Evolutionary conservation across 2,888 invertebrate genomes (phyloP), one percentile per base, ranked within the genome.

Genomic region (Temnothorax rugatulus): DNA sequence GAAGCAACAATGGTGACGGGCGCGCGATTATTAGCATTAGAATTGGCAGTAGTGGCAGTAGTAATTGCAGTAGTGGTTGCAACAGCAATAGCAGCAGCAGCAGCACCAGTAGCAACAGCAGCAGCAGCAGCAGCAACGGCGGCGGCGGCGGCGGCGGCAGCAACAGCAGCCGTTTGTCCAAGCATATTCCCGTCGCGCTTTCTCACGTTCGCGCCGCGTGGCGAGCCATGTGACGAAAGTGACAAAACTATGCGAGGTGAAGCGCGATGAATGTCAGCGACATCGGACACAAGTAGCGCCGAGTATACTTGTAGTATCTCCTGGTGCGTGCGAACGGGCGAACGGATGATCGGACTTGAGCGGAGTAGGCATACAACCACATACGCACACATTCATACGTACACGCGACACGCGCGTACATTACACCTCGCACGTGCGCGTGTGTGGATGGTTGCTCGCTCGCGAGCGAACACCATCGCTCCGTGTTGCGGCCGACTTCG

Each of bases 101-200:
- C 38, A 21, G 11, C 38, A 13, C 4, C 0, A n/a, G 29, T 25
- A n/a, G 18, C 11, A 13, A 7, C 11, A 21, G 8, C 11, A 8
- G 11, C n/a, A 5, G 13, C n/a, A 2, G 2, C 7, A 4, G 3
- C 44, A 4, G 4, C 13, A 9, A 4, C 44, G 13, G 13, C 44
- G 7, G 13, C n/a, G 5, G 21, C 13, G 13, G 29, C 15, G 13
- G 25, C 9, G 2, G 4, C 2, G 0, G 0, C 29, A 18, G 86
- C 15, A 25, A 4, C 57, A 29, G 44, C 25, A 29, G 29, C 21
- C n/a, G 61, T 92, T 87, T 88, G 41, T 21, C 3, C 91, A 89
- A 94, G 93, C 94, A 94, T 94, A 94, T 94, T 94, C 25, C 90
- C 90, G 88, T 90, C 15, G 47, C 47, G 50, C 47, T 75, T 47